Base-by-base conservation (phyloP, 2,113 vertebrate species). In the Brachirus orientalis region DNA sequence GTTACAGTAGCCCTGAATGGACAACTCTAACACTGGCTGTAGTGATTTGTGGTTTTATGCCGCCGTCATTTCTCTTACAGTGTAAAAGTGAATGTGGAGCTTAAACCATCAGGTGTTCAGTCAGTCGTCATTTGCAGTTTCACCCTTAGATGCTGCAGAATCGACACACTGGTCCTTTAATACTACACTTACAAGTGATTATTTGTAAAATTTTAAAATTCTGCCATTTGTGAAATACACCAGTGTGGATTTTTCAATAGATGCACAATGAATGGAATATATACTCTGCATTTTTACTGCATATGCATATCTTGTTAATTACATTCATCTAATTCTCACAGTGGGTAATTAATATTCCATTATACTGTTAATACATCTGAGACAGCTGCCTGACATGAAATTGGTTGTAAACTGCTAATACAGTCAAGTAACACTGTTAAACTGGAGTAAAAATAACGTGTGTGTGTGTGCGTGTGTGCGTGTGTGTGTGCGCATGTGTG, bases 371-470 rank as follows among this genome's bases (percentile, higher is more conserved):
- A 12, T n/a, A 5, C 16, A 55, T 28, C 33, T 55, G 33, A 41
- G n/a, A 52, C 18, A n/a, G 50, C 13, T 19, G 48, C 19, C 20
- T 38, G 12, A 46, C 18, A 19, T 56, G 41, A 37, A 64, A 37
- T 50, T 46, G 38, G 59, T 64, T 63, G 38, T 56, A 60, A 63
- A 71, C 56, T 72, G 51, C 45, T 72, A 47, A 51, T 10, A 4
- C 44, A 47, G 6, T 56, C 37, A 37, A 3, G 13, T 52, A 13
- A 57, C 40, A 40, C 10, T 41, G 40, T 0, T 45, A 46, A 37
- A 48, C 48, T 3, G 6, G 13, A 52, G 38, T 19, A 12, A 33
- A n/a, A 43, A 41, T 18, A 5, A 52, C 1, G 10, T 17, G 19
- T 45, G 56, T 40, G 41, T 51, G 28, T 28, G 22, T 28, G 22